phyloP scores from a whole-genome alignment of 2,797 vertebrate species.

The Spheniscus humboldti region DNA sequence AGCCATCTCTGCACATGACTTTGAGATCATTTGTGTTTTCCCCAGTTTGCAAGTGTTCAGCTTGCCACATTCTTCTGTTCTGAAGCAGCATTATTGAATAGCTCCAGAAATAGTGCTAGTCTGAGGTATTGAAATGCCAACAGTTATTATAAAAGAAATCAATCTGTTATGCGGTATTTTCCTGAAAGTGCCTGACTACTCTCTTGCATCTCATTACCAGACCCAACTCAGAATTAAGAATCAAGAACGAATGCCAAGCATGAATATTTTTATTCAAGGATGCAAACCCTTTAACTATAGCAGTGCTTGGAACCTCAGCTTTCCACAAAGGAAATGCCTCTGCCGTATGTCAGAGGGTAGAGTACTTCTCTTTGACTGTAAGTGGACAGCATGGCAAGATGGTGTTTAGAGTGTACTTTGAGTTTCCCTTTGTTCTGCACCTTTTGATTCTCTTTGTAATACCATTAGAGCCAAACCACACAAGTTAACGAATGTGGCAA shows the following conservation, averaged over 20 bases:
- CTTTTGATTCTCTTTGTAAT: neutral
- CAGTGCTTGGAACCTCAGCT: neutral
- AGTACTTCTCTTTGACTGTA: neutral
- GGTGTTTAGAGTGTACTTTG: neutral
- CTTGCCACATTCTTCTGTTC: neutral
- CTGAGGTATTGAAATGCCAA: neutral
- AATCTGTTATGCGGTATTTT: neutral
- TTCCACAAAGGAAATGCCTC: neutral
- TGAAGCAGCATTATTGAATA: neutral
- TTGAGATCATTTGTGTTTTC: neutral
- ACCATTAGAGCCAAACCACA: neutral
- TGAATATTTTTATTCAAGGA: neutral
- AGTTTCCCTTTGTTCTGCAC: neutral
- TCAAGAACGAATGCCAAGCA: neutral
- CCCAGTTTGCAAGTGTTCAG: neutral
- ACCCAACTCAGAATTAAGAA: neutral
- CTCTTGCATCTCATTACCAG: neutral
- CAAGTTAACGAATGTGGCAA: neutral
- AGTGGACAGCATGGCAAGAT: neutral
- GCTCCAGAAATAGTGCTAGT: neutral
- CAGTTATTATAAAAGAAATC: neutral
- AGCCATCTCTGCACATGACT: neutral
- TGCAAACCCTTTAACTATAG: neutral
- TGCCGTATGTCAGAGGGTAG: neutral
- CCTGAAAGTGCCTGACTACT: neutral